Evolutionary conservation across 2,113 vertebrate genomes (phyloP), one percentile per base, ranked within the genome.

Genomic region (Rutilus rutilus): DNA sequence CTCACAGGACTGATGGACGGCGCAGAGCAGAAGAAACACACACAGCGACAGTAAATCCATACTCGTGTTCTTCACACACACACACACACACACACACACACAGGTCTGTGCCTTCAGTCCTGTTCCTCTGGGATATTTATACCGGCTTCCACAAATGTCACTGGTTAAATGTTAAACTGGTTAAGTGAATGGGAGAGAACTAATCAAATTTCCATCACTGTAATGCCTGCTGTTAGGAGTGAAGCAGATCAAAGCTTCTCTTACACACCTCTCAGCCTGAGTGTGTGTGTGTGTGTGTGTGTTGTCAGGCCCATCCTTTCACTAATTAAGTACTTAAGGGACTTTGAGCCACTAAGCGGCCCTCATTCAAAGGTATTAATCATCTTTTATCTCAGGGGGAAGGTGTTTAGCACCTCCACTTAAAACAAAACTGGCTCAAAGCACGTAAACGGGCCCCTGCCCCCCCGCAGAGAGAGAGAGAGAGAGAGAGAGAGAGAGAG

Each of bases 201-300:
- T 93, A 93, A 94, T 95, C 93, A 92, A 90, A 95, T 95, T 94
- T 93, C 92, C 92, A 94, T 93, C 54, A 89, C 80, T 87, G 83
- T 92, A 89, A 88, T 86, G 89, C 82, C 82, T 87, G 87, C 71
- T 90, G 85, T 84, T 90, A 91, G 89, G 88, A 75, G 78, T 79
- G 85, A 86, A 67, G 75, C 86, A 94, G 93, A 93, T 94, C 93
- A 94, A 95, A 95, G 93, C 78, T 59, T 23, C 19, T 79, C 83
- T 59, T 75, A 65, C 52, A 89, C 86, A 67, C 86, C 52, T 85
- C 86, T 86, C 84, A 36, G 36, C 0, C 6, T 8, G 39, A n/a
- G n/a, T 8, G 39, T 39, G 39, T 39, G 39, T 42, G 39, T 42
- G 39, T 42, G 39, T 42, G 39, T 42, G 39, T 42, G 39, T 90